Conservation (phyloP, 2,888 invertebrate genomes). For the Ceramica pisi region DNA sequence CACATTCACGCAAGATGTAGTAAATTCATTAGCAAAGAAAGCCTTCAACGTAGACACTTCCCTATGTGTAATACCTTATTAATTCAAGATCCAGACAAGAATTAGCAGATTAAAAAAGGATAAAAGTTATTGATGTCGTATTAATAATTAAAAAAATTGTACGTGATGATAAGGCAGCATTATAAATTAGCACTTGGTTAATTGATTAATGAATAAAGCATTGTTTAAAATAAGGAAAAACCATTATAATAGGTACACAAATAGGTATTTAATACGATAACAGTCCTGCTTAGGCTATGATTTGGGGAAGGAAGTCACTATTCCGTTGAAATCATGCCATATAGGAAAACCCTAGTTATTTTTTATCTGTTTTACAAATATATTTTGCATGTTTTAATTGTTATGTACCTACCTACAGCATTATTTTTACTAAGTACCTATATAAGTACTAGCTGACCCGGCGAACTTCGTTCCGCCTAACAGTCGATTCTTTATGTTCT, state of each 20-base stretch:
- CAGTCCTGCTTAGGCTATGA: not conserved
- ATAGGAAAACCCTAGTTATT: slow-evolving; percentile 11
- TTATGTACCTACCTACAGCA: not conserved
- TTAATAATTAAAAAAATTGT: slow-evolving; percentile 17
- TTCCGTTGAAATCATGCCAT: not conserved
- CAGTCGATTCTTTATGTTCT: too few relatives aligned
- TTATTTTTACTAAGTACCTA: too few relatives aligned
- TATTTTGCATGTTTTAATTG: not conserved
- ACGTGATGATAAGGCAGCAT: slow-evolving; percentile 32
- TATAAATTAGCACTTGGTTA: not conserved
- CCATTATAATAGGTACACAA: not conserved
- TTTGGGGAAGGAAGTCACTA: slow-evolving; percentile 36
- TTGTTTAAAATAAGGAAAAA: slow-evolving; percentile 16
- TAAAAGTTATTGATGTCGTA: slow-evolving; percentile 37
- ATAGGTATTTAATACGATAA: not conserved
- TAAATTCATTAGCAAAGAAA: slow-evolving; percentile 12
- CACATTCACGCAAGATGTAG: not conserved
- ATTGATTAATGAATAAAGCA: not conserved
- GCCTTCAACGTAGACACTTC: slow-evolving; percentile 9
- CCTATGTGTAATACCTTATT: not conserved
- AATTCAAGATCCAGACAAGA: slow-evolving; percentile 29
- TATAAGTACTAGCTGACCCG: too few relatives aligned
- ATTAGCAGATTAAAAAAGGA: slow-evolving; percentile 22
- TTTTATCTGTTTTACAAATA: slow-evolving; percentile 7
- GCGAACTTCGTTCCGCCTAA: too few relatives aligned